Base-by-base conservation (phyloP, 2,797 vertebrate species). In the Rhyacichthys aspro region DNA sequence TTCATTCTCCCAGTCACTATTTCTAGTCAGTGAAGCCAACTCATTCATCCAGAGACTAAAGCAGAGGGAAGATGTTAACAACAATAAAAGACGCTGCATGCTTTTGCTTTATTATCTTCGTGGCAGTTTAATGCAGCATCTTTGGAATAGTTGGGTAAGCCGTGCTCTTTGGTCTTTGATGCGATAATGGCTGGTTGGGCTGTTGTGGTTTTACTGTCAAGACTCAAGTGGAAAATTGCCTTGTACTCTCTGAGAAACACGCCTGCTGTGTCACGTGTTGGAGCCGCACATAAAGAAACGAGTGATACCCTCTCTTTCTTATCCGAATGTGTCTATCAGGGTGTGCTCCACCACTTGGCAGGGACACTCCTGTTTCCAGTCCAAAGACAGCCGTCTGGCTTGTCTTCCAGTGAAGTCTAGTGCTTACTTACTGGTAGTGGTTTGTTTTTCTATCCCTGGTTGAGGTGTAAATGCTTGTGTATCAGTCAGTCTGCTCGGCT, bases 201-300 rank as follows among this genome's bases (percentile, higher is more conserved):
- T 76, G 73, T 81, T 87, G 79, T 65, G 86, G 86, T 84, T 77
- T 86, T 2, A 36, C 78, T 59, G 63, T 84, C 77, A 80, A 80
- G 83, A 77, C 69, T 85, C 77, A 81, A 90, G 85, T 89, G 89
- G 88, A 89, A 89, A 89, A 89, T 83, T 83, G 77, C 69, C 81
- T 72, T 61, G 75, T 78, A 67, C 74, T 74, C 78, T 74, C 74
- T 70, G 73, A 75, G 43, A 64, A 78, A 82, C 78, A 74, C 63
- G 43, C 79, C 76, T 74, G 76, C 61, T 41, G 59, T 19, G 66
- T 88, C 81, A 86, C 68, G 63, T 81, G 83, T 77, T 53, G 18
- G 54, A 39, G 14, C 49, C 72, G 44, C 68, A 67, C 66, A 64
- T 14, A 41, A 55, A 43, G 52, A 70, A 66, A 61, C 55, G 60